Evolutionary conservation across 2,797 vertebrate genomes (phyloP), one percentile per base, ranked within the genome.

Genomic region (Urosaurus nigricauda): DNA sequence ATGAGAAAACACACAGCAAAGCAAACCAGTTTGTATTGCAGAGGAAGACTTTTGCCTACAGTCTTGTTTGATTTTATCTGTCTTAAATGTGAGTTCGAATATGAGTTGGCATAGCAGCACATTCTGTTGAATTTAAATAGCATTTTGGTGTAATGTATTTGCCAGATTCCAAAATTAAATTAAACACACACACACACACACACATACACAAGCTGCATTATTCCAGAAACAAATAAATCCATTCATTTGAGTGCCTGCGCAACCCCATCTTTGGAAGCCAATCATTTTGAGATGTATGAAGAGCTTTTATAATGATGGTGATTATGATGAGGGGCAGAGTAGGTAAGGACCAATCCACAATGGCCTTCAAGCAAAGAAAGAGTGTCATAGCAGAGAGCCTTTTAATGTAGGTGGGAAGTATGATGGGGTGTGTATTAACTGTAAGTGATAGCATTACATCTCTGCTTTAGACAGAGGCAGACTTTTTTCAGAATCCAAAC

Each of bases 341-440:
- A 89, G 35, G 71, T 81, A 79, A 5, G 29, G 70, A 81, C 29
- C 81, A 80, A 87, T 24, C 65, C 82, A 93, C 84, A 94, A 92
- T 51, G 89, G 87, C 92, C 92, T 95, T 95, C 94, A 95, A 91
- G 88, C 79, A 93, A 92, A 92, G 14, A 93, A 92, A 92, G 16
- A 93, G 84, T 95, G 95, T 95, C 95, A 95, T 92, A 95, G 95
- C 90, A 94, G 86, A 91, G 75, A 94, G 70, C 51, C 82, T 94
- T 96, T 93, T 95, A 93, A 95, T 93, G 93, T 74, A 47, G 87
- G 5, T 93, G 84, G 84, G 89, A 91, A 96, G 94, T 93, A 91
- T 89, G 90, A 85, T 47, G 91, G 82, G 91, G 71, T 29, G 90
- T 51, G 91, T 90, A 93, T 89, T 91, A 93, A 87, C 74, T 93